Conservation (phyloP, 2,113 vertebrate species). For the Craseonycteris thonglongyai region DNA sequence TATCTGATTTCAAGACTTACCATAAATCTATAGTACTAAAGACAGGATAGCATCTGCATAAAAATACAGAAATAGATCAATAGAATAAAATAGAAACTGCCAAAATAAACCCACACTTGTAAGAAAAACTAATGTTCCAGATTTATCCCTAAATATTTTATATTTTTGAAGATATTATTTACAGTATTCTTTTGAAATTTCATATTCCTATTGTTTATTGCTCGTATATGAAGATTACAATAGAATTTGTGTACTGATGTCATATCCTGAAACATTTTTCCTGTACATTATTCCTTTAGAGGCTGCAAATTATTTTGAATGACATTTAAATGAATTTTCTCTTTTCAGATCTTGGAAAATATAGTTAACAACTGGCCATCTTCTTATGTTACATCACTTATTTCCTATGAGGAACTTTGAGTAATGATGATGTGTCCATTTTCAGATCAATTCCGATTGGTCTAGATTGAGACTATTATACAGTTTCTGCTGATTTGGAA, state of each 20-base stretch:
- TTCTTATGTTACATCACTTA: neutral
- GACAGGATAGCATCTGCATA: neutral
- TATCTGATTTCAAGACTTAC: neutral
- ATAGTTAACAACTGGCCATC: neutral
- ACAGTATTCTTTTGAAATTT: too few relatives aligned
- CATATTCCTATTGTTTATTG: too few relatives aligned
- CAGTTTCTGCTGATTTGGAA: neutral
- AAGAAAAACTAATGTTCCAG: neutral
- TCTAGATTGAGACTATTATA: neutral
- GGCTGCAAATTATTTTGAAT: neutral
- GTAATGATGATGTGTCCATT: neutral
- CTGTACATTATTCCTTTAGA: neutral
- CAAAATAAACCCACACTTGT: neutral
- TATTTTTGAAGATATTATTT: too few relatives aligned
- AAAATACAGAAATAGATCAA: neutral
- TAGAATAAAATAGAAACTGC: neutral
- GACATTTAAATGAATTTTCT: neutral
- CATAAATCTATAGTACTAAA: neutral
- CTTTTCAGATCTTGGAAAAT: neutral
- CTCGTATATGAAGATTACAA: too few relatives aligned
- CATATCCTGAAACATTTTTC: too few relatives aligned
- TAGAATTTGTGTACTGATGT: too few relatives aligned
- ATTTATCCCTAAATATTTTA: too few relatives aligned
- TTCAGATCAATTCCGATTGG: neutral
- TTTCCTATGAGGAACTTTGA: neutral